Evolutionary conservation across 2,888 invertebrate species (phyloP), one percentile per base, ranked within the genome.

Genomic region (Lycia hirtaria): DNA sequence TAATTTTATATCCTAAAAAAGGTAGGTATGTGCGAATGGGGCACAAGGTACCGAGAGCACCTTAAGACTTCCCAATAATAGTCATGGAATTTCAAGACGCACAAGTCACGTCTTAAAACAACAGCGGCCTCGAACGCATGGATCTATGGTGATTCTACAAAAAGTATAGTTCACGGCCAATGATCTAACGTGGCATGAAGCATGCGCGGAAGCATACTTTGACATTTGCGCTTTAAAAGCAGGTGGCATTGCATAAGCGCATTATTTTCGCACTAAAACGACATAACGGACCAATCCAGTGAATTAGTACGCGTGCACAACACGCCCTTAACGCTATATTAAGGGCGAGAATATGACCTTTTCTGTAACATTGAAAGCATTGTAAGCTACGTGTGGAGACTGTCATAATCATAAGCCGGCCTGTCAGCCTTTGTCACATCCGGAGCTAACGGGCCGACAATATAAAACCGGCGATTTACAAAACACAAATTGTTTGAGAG

Each of bases 401-500:
- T 78, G 62, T 71, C 73, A 76, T 80, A 79, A 83, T 71, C 73
- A 76, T 80, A 81, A 83, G 81, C 81, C 78, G 73, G 79, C 76
- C 60, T 60, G 44, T 43, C 44, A 66, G 76, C 78, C 76, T 80
- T 76, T 80, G 75, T 81, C 77, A 83, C 82, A 83, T 83, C 84
- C 83, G 84, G 80, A 77, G 75, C 62, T 85, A 88, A 85, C 85
- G 82, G 84, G 67, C 68, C 72, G 60, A 81, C 80, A 78, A 80
- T 83, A 85, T 82, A 78, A 85, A 85, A 85, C 76, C 79, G 76
- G 76, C 80, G 80, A 85, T 86, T 81, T 82, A 87, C 59, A 80
- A 87, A 85, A 87, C 81, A 83, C 76, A 83, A 85, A 87, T 84
- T 85, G 85, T 87, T 86, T 80, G 78, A 81, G 76, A 83, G 78